Evolutionary conservation across 2,888 invertebrate genomes (phyloP), one percentile per base, ranked within the genome.

Genomic region (Tinea pellionella): DNA sequence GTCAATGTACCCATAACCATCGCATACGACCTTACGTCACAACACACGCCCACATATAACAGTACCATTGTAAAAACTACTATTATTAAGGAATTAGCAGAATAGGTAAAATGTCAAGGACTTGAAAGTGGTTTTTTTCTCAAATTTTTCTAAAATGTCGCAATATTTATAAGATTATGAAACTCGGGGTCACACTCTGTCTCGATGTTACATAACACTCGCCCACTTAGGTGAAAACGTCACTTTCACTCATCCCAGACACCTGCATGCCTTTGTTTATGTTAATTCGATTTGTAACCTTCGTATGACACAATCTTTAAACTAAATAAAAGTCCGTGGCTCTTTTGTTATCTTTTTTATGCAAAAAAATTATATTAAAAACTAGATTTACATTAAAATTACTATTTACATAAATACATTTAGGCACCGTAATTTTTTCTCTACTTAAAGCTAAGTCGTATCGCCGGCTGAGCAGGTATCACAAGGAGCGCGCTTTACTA

Each of bases 331-430:
- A 37, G n/a, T 9, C 37, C 13, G 11, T 19, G 1, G 13, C 11
- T 32, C 30, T 24, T 59, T 60, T 13, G 59, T 51, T 59, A 59
- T 18, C 24, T 19, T 74, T n/a, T 81, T 77, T 85, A 84, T 84
- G 82, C 83, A 82, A 82, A 84, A 85, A 85, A 79, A 81, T 79
- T 79, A 80, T 83, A 85, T 74, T 77, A 85, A 87, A 81, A 85
- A 77, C 84, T 87, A 86, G 70, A 78, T 80, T 82, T 81, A 79
- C 77, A 80, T 84, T 86, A 87, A 87, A 86, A 86, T 86, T 86
- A 87, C 87, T 87, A 87, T 87, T 87, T 87, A 87, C 87, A 87
- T 87, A 87, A 87, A 87, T 87, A 87, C 87, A 87, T 87, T 87
- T 86, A 86, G 87, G 86, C 87, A 87, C 87, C 87, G 87, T 86